Evolutionary conservation across 1,140 invertebrate genomes (phyloP).

Genomic region (Daktulosphaira vitifoliae): DNA sequence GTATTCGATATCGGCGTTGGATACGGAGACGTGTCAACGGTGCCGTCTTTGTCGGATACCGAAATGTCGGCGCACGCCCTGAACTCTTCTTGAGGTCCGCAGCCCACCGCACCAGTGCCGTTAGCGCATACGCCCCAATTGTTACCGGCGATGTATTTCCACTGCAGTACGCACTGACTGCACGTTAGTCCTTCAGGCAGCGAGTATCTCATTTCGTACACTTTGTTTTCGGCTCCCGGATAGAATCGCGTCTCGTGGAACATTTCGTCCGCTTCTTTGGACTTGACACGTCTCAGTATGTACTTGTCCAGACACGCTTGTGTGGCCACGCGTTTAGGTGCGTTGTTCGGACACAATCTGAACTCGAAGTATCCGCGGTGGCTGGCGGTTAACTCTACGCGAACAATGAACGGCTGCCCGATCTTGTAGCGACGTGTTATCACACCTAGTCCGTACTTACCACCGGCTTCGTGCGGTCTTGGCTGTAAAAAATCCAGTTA

Average conservation of each 20-base stretch:
- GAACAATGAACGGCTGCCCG: conserved; percentile 57
- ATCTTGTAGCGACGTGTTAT: conserved; percentile 65
- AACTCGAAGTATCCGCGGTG: conserved; percentile 85
- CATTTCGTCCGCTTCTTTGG: conserved; percentile 40
- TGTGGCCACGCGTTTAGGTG: conserved; percentile 44
- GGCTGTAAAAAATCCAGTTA: conserved; percentile 51
- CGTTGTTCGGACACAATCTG: conserved; percentile 61
- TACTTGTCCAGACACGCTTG: conserved; percentile 70
- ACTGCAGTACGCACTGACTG: conserved; percentile 69
- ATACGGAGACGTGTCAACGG: conserved; percentile 41
- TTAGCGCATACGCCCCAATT: conserved; percentile 68
- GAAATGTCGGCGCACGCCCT: conserved; percentile 73
- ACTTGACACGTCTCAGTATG: conserved; percentile 52
- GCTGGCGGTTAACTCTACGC: conserved; percentile 67
- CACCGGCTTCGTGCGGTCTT: conserved; percentile 72
- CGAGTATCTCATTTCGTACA: conserved; percentile 65
- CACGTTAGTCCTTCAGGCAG: conserved; percentile 61
- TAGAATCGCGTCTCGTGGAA: conserved; percentile 46
- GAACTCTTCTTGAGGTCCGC: conserved; percentile 80
- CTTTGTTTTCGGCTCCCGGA: conserved; percentile 63
- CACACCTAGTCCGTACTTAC: conserved; percentile 70
- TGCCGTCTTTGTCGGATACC: conserved; percentile 50
- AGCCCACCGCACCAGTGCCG: conserved; percentile 63
- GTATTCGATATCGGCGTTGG: conserved; percentile 25
- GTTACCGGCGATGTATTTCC: conserved; percentile 71